phyloP scores from a whole-genome alignment of 2,797 vertebrate species.

The Chloroceryle amazona region DNA sequence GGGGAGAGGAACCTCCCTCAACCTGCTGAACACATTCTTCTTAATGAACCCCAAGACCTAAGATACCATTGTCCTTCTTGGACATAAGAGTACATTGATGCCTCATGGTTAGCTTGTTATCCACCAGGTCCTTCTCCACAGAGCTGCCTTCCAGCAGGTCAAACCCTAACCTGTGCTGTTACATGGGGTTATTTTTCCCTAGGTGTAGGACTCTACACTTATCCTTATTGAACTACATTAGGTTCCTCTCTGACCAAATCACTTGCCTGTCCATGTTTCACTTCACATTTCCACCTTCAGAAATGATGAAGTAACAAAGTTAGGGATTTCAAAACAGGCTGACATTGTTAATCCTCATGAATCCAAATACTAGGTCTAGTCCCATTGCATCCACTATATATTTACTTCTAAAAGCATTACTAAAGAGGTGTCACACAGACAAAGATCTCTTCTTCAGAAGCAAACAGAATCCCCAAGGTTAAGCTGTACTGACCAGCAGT shows the following conservation, averaged over 20 bases:
- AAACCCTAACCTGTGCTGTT: not conserved
- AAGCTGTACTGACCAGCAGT: constrained; percentile 78
- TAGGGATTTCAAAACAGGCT: not conserved
- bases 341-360: not conserved
- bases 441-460: not conserved
- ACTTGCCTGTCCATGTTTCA: not conserved
- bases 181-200: not conserved
- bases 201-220: not conserved
- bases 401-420: not conserved
- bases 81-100: not conserved
- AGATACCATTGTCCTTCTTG: not conserved
- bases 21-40: not conserved
- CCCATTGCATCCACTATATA: not conserved
- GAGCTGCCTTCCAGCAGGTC: not conserved
- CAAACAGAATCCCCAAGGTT: not conserved
- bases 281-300: not conserved
- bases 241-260: not conserved
- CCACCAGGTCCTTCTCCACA: not conserved
- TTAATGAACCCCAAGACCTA: not conserved
- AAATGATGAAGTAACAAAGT: not conserved
- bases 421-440: not conserved
- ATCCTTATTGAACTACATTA: not conserved
- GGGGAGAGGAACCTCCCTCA: not conserved
- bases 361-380: not conserved
- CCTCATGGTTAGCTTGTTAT: not conserved